These are phyloP conservation scores for Caenorhabditis macrosperma DNA, from an alignment of 2,888 invertebrate species.

Conservation along the genomic window DNA sequence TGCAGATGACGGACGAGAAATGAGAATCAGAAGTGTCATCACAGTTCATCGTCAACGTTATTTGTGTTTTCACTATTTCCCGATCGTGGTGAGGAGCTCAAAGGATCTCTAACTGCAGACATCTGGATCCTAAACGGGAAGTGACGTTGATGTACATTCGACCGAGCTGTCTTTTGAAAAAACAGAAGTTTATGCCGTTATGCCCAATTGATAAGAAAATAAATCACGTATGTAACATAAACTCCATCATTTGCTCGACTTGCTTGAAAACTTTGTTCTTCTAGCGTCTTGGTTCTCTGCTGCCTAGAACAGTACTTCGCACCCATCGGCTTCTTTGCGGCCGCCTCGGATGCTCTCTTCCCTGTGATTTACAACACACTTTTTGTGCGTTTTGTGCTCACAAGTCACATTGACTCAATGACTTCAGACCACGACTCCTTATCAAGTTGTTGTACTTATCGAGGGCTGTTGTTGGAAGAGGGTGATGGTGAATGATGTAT, in stretches of 20 bases:
- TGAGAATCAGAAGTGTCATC: no score
- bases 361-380: constrained; percentile 30
- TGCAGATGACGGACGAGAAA: no score
- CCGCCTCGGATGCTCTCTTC: constrained; percentile 25
- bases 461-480: background rate
- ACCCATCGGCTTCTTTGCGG: background rate
- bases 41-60: no score
- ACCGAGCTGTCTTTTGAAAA: no score
- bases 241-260: background rate
- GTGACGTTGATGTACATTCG: no score
- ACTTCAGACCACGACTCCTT: background rate
- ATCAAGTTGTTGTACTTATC: background rate
- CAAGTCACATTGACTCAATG: constrained; percentile 44
- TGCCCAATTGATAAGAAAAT: background rate
- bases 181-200: no score
- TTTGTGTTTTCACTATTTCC: no score
- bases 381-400: constrained; percentile 12
- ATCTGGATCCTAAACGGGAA: no score
- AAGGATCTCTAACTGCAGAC: no score
- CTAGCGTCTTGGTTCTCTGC: constrained; percentile 9
- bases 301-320: background rate
- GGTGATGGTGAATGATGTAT: background rate
- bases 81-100: no score
- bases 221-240: background rate
- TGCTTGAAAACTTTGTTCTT: constrained; percentile 6